phyloP scores from a whole-genome alignment of 2,797 vertebrate genomes.

The Sylvia borin region DNA sequence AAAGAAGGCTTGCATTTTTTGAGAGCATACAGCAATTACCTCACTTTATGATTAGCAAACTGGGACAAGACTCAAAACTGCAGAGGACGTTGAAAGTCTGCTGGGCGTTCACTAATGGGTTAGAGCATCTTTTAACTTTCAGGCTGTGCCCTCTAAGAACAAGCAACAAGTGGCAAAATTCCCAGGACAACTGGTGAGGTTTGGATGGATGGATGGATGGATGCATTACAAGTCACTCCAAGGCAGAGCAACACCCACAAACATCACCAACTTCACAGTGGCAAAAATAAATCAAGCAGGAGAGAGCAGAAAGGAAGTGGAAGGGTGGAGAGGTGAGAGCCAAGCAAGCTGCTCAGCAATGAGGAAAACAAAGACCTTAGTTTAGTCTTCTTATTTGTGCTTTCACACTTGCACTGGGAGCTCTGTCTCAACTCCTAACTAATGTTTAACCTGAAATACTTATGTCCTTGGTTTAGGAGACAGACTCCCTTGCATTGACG shows the following conservation, averaged over 20 bases:
- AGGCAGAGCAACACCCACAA: neutral
- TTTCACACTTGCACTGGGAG: neutral
- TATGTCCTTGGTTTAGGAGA: neutral
- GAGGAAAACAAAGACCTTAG: neutral
- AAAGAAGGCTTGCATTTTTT: neutral
- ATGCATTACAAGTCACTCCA: neutral
- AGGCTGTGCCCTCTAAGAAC: neutral
- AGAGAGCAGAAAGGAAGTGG: neutral
- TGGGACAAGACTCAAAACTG: neutral
- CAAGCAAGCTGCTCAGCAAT: neutral
- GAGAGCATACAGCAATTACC: neutral
- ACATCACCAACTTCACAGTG: neutral
- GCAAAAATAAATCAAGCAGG: neutral
- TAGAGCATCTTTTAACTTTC: neutral
- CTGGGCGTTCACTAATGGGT: neutral
- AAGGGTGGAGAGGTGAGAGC: neutral
- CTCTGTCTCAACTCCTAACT: neutral
- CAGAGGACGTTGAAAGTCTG: neutral
- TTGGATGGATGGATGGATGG: neutral
- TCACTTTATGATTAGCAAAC: neutral
- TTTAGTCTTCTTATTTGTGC: neutral
- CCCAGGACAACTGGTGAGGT: fast-evolving
- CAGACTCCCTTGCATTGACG: neutral
- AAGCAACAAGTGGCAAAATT: neutral
- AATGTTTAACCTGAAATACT: neutral